Percentiles rank a stretch among this genome's conserved stretches.
phyloP scores from a whole-genome alignment of 2,888 invertebrate genomes.

The Megamerina dolium region DNA sequence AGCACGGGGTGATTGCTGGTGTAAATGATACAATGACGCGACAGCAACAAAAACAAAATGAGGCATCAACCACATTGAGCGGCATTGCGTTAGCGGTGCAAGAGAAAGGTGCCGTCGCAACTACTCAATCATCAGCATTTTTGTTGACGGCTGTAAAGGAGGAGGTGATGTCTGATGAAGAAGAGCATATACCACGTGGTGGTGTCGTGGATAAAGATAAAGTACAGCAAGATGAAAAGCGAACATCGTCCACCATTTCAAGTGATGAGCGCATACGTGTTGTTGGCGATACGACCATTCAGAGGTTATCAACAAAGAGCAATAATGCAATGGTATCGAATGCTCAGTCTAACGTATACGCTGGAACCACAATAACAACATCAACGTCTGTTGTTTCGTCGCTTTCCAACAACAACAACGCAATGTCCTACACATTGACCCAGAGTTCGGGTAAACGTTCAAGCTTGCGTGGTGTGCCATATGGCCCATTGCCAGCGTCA shows the following conservation, averaged over 20 bases:
- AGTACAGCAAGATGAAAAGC: not conserved
- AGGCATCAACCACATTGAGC: not conserved
- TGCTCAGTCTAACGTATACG: too few relatives aligned
- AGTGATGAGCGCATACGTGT: constrained; percentile 26
- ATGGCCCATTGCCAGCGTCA: constrained; percentile 31
- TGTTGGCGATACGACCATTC: constrained; percentile 43
- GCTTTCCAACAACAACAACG: not conserved
- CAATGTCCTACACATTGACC: not conserved
- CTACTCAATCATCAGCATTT: not conserved
- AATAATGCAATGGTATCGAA: constrained; percentile 1
- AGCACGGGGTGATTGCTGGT: constrained; percentile 8
- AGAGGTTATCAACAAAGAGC: constrained; percentile 28
- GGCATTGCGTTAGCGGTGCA: not conserved
- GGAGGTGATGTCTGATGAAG: constrained; percentile 39
- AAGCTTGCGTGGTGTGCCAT: constrained; percentile 26
- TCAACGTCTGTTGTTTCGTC: not conserved
- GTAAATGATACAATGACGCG: not conserved
- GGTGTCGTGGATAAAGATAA: not conserved
- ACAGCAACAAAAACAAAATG: not conserved
- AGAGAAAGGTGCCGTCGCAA: not conserved
- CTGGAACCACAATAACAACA: not conserved
- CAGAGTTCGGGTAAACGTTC: constrained; percentile 23
- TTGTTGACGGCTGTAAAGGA: constrained; percentile 26
- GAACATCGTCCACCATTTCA: not conserved
- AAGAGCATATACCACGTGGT: constrained; percentile 12